Evolutionary conservation across 2,888 invertebrate species (phyloP), one percentile per base, ranked within the genome.

Genomic region (Epinotia brunnichana): DNA sequence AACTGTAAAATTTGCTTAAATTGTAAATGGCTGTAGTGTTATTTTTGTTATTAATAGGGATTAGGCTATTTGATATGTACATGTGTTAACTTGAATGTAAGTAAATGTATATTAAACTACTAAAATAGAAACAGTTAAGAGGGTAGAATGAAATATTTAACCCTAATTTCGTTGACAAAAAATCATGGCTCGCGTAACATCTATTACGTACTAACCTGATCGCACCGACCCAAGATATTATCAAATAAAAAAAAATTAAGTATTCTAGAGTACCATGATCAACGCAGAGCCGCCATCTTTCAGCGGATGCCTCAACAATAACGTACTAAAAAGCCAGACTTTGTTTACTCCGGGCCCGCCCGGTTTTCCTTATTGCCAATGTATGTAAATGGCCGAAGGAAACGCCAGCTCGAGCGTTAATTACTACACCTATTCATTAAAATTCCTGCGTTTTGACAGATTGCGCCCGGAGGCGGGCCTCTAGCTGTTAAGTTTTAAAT

Each of bases 401-500:
- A 39, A 53, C 21, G 53, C 53, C 19, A 10, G 9, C 9, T 53
- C 19, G 2, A 35, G 59, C 53, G 19, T 19, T 64, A 64, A 64
- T 64, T 54, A 51, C 60, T 48, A 44, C 24, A 44, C 10, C 64
- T 54, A 39, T 54, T 35, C 35, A 54, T 64, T 64, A 64, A 64
- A 44, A 64, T 53, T 53, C 64, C 53, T 17, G 29, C 19, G 53
- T 53, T 64, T 64, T 64, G 64, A 64, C 64, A 64, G 64, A 64
- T 64, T 13, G 7, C 39, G 39, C 53, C 64, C 15, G 21, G 51
- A n/a, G 51, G 21, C 29, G 41, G 19, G 35, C 51, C 51, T 53
- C 3, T 54, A 44, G 41, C 54, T 41, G 41, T 24, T 69, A 54
- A 17, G 41, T 54, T 69, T 53, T 24, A 62, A 62, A 35, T 53